Percentiles rank a stretch among this genome's conserved stretches.
These are phyloP conservation scores for Orbicella faveolata DNA, from an alignment of 64 coral and sea anemone genomes.

Conservation along the genomic window DNA sequence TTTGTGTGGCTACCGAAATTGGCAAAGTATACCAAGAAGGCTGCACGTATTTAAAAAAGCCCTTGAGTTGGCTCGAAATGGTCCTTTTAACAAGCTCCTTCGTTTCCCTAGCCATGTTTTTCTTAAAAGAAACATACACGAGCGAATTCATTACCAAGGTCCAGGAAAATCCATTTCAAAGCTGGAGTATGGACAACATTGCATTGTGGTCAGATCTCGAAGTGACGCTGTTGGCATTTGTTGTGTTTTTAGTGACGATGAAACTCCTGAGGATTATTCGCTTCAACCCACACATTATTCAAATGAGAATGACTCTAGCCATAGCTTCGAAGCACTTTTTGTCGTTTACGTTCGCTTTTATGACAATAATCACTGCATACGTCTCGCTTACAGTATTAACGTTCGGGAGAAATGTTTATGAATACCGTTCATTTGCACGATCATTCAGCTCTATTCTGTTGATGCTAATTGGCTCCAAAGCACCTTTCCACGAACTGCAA, in stretches of 20 bases:
- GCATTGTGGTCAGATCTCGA: constrained; percentile 66
- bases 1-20: constrained; percentile 48
- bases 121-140: constrained; percentile 72
- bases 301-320: constrained; percentile 61
- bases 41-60: constrained; percentile 36
- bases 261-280: constrained; percentile 71
- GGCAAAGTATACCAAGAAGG: constrained; percentile 42
- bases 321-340: constrained; percentile 40
- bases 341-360: constrained; percentile 56
- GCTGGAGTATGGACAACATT: constrained; percentile 59
- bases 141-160: constrained; percentile 59
- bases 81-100: constrained; percentile 54
- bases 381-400: constrained; percentile 48
- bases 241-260: constrained; percentile 75
- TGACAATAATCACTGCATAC: constrained; percentile 53
- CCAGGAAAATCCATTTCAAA: constrained; percentile 74
- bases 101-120: constrained; percentile 46
- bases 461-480: constrained; percentile 49
- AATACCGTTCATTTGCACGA: constrained; percentile 57
- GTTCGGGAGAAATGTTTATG: constrained; percentile 58
- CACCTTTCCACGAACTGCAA: constrained; percentile 45
- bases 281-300: constrained; percentile 64
- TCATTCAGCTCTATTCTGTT: constrained; percentile 45
- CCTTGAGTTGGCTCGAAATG: constrained; percentile 78
- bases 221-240: constrained; percentile 56